Base-by-base conservation (phyloP, 2,797 vertebrate genomes). In the Etheostoma perlongum region DNA sequence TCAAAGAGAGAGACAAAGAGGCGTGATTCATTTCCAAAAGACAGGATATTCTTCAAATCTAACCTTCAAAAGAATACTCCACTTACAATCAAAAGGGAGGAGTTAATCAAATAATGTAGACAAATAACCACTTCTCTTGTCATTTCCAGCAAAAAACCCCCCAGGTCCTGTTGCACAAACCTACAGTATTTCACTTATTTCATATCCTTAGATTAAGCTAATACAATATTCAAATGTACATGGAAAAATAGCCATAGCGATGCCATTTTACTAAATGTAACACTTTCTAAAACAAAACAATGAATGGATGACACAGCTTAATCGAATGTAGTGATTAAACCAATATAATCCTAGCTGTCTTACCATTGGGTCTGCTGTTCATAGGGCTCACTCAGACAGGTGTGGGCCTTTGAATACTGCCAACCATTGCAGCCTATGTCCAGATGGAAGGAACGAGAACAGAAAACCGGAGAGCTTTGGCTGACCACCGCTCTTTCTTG, bases 301-400 rank as follows among this genome's bases (percentile, higher is more conserved):
- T 51, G 30, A 4, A 10, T 36, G 36, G 59, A 44, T 47, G 57
- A 81, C 49, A 84, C 5, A 25, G 23, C 30, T 44, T 52, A 57
- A 74, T 71, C 11, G 16, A 25, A 65, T 42, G 23, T 21, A 73
- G 15, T 67, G 9, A 68, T 76, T 58, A 72, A 40, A 57, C 60
- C 67, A 86, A 86, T 62, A 74, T 13, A 40, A 65, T 65, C 0
- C 2, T 23, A 19, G 76, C 67, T 78, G 64, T 80, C 91, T 97
- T 92, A 98, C 97, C 97, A 98, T 98, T 93, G 93, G 93, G 77
- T 95, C 94, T 90, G 92, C 85, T 91, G 92, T 93, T 97, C 95
- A 97, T 94, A 94, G 92, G 91, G 85, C 86, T 88, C 93, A 85
- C 89, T 95, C 87, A 90, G 89, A 93, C 93, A 95, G 93, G 92